phyloP scores from a whole-genome alignment of 92 coral and sea anemone genomes.

The Palythoa caribaeorum region DNA sequence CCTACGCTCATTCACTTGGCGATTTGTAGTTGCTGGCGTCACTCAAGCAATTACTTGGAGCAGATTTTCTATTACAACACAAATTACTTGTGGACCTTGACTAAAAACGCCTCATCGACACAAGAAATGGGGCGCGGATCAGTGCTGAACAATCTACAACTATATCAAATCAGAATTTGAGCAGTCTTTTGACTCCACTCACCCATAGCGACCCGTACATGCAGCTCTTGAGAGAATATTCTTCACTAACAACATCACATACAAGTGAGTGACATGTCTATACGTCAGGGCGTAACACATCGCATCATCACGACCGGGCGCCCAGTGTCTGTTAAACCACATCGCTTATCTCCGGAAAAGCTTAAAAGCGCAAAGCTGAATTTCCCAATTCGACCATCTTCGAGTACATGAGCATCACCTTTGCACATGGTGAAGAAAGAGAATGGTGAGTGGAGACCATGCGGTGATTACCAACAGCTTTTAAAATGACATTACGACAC shows the following conservation, averaged over 20 bases:
- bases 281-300: conserved; percentile 41
- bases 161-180: background rate
- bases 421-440: conserved; percentile 58
- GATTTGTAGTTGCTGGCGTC: conserved; percentile 50
- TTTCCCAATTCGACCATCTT: conserved; percentile 39
- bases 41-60: conserved; percentile 56
- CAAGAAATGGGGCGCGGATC: conserved; percentile 45
- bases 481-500: no score
- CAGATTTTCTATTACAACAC: conserved; percentile 63
- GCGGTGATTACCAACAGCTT: conserved; percentile 63
- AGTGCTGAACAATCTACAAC: conserved; percentile 16
- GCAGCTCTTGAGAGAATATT: conserved; percentile 45
- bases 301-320: conserved; percentile 33
- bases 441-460: conserved; percentile 66
- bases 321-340: conserved; percentile 12
- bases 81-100: conserved; percentile 59
- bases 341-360: conserved; percentile 55
- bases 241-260: conserved; percentile 49
- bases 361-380: conserved; percentile 20
- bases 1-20: conserved; percentile 71
- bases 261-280: conserved; percentile 29
- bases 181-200: conserved; percentile 14
- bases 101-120: conserved; percentile 53
- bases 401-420: conserved; percentile 71
- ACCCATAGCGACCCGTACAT: conserved; percentile 16